Base-by-base conservation (phyloP, 23 tunicate species). In the Pegea sp. region DNA sequence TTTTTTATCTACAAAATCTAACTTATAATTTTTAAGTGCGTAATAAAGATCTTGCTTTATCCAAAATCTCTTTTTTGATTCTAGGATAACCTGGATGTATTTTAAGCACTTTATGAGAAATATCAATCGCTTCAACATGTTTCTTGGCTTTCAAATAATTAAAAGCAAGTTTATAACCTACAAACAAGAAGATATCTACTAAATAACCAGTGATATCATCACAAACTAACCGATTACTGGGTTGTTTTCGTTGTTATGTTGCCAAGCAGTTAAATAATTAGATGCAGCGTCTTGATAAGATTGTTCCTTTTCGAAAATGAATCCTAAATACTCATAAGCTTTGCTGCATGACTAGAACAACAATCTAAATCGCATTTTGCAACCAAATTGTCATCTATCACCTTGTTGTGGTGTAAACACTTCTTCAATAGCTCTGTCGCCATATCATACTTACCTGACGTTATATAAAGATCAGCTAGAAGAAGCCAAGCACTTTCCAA, bases 151-250 rank as follows among this genome's bases (percentile, higher is more conserved):
- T 81, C 61, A 81, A 26, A 55, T 71, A 72, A 44, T 81, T 81
- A 59, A 81, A 81, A 34, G 81, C 75, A 38, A 81, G 44, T 52
- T 81, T 81, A 75, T 72, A 81, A 33, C 93, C 93, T 81, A 70
- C 22, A 65, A 57, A 38, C 11, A 38, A 38, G 16, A 8, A 38
- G 46, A 8, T 38, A n/a, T n/a, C n/a, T n/a, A n/a, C n/a, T n/a
- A n/a, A n/a, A n/a, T n/a, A n/a, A n/a, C n/a, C n/a, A n/a, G n/a
- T n/a, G n/a, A n/a, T n/a, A n/a, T n/a, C n/a, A n/a, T n/a, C n/a
- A n/a, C n/a, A n/a, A n/a, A n/a, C n/a, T 51, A 19, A 84, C 95
- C 95, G 7, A 84, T 74, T 34, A 64, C 72, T 5, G 95, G 72
- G 30, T 68, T 67, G 22, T 63, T 32, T 18, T 67, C 48, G 54